Percentiles rank a stretch among this genome's conserved stretches.
phyloP scores from a whole-genome alignment of 2,888 invertebrate species.

The Caenorhabditis sp. region DNA sequence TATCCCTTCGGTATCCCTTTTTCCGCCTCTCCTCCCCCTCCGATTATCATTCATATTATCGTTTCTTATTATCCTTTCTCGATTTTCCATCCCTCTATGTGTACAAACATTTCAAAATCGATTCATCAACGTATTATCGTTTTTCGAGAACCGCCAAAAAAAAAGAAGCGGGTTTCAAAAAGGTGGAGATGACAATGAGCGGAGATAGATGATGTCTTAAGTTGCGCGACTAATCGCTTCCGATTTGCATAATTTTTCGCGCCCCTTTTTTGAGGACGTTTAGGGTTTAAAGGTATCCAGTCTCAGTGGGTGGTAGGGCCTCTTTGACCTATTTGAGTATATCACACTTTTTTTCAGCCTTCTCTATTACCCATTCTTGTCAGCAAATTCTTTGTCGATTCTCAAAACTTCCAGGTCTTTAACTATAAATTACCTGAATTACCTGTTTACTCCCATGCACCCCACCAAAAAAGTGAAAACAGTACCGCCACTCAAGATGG shows the following conservation, averaged over 20 bases:
- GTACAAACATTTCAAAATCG: constrained; percentile 39
- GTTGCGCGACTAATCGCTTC: constrained; percentile 56
- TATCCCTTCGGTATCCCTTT: no score
- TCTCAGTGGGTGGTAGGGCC: not conserved
- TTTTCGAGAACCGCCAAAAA: constrained; percentile 7
- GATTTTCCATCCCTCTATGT: not conserved
- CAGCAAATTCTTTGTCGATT: no score
- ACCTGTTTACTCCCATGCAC: constrained; percentile 7
- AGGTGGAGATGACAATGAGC: not conserved
- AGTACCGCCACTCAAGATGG: constrained; percentile 32
- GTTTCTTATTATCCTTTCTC: not conserved
- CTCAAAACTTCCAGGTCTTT: not conserved
- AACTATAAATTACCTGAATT: constrained; percentile 19
- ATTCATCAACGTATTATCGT: constrained; percentile 20
- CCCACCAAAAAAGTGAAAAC: constrained; percentile 30
- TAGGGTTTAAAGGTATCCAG: not conserved
- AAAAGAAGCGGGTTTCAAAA: constrained; percentile 16
- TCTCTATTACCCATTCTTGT: no score
- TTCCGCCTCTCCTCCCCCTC: not conserved
- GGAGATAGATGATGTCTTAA: not conserved
- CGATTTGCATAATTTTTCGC: constrained; percentile 49
- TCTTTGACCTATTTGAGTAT: not conserved
- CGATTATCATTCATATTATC: constrained; percentile 30
- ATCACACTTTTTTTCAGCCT: not conserved
- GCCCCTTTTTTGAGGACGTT: not conserved